Evolutionary conservation across 1,140 invertebrate species (phyloP).

Genomic region (Acromyrmex echinatior): DNA sequence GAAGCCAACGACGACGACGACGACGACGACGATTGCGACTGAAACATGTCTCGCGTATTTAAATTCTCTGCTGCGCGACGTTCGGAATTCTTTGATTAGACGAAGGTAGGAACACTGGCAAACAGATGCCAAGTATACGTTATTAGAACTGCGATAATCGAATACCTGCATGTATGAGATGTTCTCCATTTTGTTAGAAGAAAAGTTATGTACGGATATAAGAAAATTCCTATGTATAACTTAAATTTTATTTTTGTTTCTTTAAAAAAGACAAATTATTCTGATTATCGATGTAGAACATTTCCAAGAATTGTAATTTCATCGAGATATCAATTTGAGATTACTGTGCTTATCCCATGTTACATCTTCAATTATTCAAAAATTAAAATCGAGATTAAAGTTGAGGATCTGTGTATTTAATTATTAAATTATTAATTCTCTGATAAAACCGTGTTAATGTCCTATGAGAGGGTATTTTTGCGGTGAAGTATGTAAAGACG

Average conservation of each 20-base stretch:
- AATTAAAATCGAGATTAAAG: not conserved
- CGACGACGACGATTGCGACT: conserved; percentile 55
- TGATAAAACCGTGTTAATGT: not conserved
- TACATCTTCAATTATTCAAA: not conserved
- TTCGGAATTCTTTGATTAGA: conserved; percentile 86
- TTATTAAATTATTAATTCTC: not conserved
- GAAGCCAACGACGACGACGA: conserved; percentile 18
- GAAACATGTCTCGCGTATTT: conserved; percentile 82
- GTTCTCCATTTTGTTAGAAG: not conserved
- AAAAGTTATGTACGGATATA: not conserved
- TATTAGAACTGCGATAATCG: not conserved
- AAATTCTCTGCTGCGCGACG: conserved; percentile 81
- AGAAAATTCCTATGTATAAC: not conserved
- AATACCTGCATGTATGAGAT: not conserved
- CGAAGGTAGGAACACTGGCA: conserved; percentile 60
- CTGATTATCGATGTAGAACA: not conserved
- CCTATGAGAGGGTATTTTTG: not conserved
- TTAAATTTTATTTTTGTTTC: conserved; percentile 1
- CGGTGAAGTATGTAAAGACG: conserved; percentile 2
- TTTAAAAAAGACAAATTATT: conserved; percentile 5
- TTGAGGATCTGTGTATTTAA: not conserved
- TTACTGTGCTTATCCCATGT: too few relatives aligned
- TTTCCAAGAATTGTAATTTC: not conserved
- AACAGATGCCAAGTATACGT: conserved; percentile 3
- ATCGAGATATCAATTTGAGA: not conserved